Base-by-base conservation (phyloP, 2,113 vertebrate species). In the Dinomys branickii region DNA sequence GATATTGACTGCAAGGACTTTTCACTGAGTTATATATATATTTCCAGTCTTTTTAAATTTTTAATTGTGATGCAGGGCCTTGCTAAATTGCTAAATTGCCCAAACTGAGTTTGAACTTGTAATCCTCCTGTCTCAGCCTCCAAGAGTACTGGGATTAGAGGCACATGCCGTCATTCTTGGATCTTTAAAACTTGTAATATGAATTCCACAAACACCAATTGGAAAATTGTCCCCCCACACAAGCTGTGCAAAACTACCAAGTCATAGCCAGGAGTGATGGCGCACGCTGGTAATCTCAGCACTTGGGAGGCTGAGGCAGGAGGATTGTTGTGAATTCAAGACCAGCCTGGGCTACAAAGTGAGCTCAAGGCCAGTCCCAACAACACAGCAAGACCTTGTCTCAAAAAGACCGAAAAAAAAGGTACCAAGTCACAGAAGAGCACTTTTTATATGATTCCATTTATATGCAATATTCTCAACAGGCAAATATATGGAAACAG, bases 361-460 rank as follows among this genome's bases (percentile, higher is more conserved):
- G n/a, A n/a, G n/a, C n/a, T n/a, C n/a, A n/a, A n/a, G n/a, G n/a
- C n/a, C n/a, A n/a, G n/a, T n/a, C n/a, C n/a, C n/a, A n/a, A n/a
- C n/a, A n/a, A n/a, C n/a, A n/a, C n/a, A n/a, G n/a, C n/a, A n/a
- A n/a, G n/a, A n/a, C n/a, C n/a, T n/a, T n/a, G n/a, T n/a, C n/a
- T n/a, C n/a, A n/a, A n/a, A n/a, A n/a, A n/a, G n/a, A n/a, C n/a
- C n/a, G n/a, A n/a, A n/a, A n/a, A n/a, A n/a, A n/a, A n/a, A n/a
- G n/a, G 24, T 75, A 94, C 7, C 35, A 20, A 52, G 83, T 86
- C 88, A 94, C 69, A 61, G 83, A 94, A 92, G 50, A 85, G 10
- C 4, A 56, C 10, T n/a, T 69, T 88, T 38, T 78, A 33, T 83
- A 26, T 92, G 56, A 93, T 63, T 95, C 65, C 0, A 19, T 56